Base-by-base conservation (phyloP, 2,888 invertebrate species). In the Ophion costatus region DNA sequence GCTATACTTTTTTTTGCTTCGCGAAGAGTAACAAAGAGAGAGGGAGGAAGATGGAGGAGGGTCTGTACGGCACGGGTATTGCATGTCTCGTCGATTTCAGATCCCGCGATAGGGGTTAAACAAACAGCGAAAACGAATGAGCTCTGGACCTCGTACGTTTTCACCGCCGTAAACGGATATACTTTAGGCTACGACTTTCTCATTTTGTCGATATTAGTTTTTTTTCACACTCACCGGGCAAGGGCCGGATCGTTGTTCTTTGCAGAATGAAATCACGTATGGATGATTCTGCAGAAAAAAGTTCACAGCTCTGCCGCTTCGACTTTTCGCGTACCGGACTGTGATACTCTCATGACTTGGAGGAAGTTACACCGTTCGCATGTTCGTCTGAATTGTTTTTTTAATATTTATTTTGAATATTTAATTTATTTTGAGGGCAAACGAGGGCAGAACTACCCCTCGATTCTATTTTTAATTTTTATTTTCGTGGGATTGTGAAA, bases 101-200 rank as follows among this genome's bases (percentile, higher is more conserved):
- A 56, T 70, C 51, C 14, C 38, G 38, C 38, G 61, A 61, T 61
- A 57, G 71, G 42, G 61, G 42, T 74, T 74, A 63, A 74, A 24
- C 63, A 74, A 74, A 74, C 61, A 74, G 29, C 38, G 29, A 61
- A 24, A 24, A 45, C 38, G 61, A 61, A 61, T 17, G 74, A 38
- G 17, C 7, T 56, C n/a, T 10, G 17, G 14, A 24, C 29, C 38
- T 24, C 24, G 24, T 51, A 24, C 24, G 11, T 24, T n/a, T 59
- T 59, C 1, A 56, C 20, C 29, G 51, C 20, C 22, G 45, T 70
- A 70, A 70, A 45, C 29, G 24, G 17, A n/a, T n/a, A 70, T 51
- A 45, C 51, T 69, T 70, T 29, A 9, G 24, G 24, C n/a, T 22
- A 9, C 10, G 24, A 24, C 70, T 51, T 70, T 70, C 70, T 70